Conservation (phyloP, 2,888 invertebrate genomes). For the Sarcophaga rosellei region DNA sequence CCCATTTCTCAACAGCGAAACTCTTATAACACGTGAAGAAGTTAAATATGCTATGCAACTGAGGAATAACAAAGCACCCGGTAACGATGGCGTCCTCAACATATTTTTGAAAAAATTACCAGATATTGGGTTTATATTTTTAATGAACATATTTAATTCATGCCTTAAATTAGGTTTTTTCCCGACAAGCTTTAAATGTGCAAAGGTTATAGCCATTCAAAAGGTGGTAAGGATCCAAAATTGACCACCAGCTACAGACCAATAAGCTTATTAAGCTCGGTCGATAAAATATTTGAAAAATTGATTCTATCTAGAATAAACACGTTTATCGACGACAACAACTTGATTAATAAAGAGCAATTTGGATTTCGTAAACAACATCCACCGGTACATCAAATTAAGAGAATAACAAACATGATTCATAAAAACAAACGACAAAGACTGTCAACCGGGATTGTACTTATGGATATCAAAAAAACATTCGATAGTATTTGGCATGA, state of each 20-base stretch:
- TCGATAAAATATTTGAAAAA: constrained; percentile 27
- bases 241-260: background rate
- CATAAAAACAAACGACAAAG: constrained; percentile 18
- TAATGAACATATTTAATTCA: background rate
- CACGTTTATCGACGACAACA: background rate
- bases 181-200: too few species aligned
- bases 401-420: background rate
- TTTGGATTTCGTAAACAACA: constrained; percentile 13
- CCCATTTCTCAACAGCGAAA: too few species aligned
- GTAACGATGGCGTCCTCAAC: too few species aligned
- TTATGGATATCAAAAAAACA: background rate
- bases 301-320: background rate
- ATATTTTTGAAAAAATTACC: background rate
- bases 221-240: too few species aligned
- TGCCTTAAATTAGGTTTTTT: too few species aligned
- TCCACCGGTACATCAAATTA: background rate
- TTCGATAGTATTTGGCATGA: background rate
- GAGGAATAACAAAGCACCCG: too few species aligned
- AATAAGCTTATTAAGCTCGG: constrained; percentile 9
- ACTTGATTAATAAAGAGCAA: constrained; percentile 12
- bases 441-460: too few species aligned
- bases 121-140: background rate
- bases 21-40: too few species aligned
- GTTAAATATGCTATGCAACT: too few species aligned
- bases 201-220: too few species aligned